Evolutionary conservation across 1,140 invertebrate species (phyloP).

Genomic region (Lasioglossum albipes): DNA sequence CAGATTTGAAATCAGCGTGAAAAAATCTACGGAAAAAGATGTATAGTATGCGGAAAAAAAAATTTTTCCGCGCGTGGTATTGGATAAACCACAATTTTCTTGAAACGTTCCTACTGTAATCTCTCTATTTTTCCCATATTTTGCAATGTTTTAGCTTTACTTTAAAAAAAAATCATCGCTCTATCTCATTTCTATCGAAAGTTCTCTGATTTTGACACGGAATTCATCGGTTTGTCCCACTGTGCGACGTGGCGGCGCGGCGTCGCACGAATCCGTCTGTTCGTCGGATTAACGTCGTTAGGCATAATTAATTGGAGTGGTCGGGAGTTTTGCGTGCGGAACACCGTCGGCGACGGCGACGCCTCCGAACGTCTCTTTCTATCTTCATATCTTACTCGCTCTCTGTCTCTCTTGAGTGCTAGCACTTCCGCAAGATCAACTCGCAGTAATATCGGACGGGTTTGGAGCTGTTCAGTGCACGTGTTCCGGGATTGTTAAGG

Average conservation of each 20-base stretch:
- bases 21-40: too few species aligned
- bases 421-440: constrained; percentile 8
- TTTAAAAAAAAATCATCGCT: too few species aligned
- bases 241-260: neutral
- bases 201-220: too few species aligned
- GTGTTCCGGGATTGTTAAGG: constrained; percentile 57
- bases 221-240: too few species aligned
- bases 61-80: too few species aligned
- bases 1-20: too few species aligned
- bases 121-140: too few species aligned
- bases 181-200: too few species aligned
- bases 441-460: constrained; percentile 13
- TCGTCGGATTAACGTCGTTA: neutral
- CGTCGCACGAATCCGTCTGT: neutral
- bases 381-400: neutral
- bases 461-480: constrained; percentile 5
- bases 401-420: neutral
- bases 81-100: too few species aligned
- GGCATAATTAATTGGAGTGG: neutral
- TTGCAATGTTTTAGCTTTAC: too few species aligned
- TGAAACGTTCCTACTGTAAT: too few species aligned
- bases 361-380: neutral
- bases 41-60: too few species aligned
- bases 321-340: neutral
- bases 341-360: neutral